Base-by-base conservation (phyloP, 2,888 invertebrate genomes). In the Drosophila sordidapex region DNA sequence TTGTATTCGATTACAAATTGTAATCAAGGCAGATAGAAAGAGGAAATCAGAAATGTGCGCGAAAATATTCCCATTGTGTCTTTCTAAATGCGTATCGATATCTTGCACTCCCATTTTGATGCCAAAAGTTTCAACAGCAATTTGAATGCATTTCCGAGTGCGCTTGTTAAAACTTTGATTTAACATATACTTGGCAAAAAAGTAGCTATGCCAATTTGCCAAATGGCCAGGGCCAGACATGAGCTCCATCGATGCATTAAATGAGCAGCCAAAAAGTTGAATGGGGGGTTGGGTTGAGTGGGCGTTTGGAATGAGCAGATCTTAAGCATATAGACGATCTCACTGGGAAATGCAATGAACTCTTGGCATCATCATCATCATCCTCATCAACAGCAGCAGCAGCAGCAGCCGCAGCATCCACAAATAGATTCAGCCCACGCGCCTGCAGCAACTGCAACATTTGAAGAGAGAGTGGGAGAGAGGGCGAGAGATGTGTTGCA, bases 391-490 rank as follows among this genome's bases (percentile, higher is more conserved):
- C 11, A 21, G n/a, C 13, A 43, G 3, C 3, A 40, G 3, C 3
- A 40, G 40, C 43, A 21, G 21, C 43, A 43, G 13, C 21, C 4
- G 25, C 25, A 46, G 25, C 46, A 46, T 46, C 25, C 29, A 56
- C 56, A 83, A 86, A 83, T 86, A 83, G 59, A 62, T 38, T 53
- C 73, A 54, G 58, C 87, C 84, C 83, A 83, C 87, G 79, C 80
- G 46, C n/a, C 38, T 46, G 38, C 61, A 59, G 51, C 54, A 66
- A 36, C 46, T 61, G 63, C 46, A 66, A 38, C 56, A 38, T n/a
- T 38, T n/a, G 15, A 21, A 18, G 18, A 18, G 18, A n/a, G 18
- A 27, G 18, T 21, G 52, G 7, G 52, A 21, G 35, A 8, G 54
- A 2, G 11, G 7, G 15, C 8, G 25, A 15, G 15, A 15, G 46